These are phyloP conservation scores for Rhopilema esculentum DNA, from an alignment of 30 jellyfish, hydroid and myxozoan genomes.

Conservation along the genomic window DNA sequence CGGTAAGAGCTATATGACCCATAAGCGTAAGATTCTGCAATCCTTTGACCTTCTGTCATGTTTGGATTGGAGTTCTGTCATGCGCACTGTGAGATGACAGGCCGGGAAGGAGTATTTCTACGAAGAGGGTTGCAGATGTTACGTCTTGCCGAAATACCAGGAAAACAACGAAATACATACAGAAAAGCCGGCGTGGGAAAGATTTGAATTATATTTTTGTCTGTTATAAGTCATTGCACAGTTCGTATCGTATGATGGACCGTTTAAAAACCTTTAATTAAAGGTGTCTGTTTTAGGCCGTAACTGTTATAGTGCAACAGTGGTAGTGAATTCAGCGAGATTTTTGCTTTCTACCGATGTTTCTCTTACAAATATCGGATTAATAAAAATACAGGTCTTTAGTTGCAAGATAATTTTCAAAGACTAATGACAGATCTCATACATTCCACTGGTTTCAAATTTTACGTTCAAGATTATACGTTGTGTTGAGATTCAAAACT, in stretches of 20 bases:
- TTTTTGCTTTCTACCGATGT: no score
- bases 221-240: neutral
- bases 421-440: neutral
- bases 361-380: neutral
- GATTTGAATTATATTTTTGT: neutral
- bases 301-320: neutral
- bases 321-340: neutral
- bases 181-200: neutral
- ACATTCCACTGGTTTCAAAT: neutral
- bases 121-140: neutral
- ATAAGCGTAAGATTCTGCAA: neutral
- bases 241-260: neutral
- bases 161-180: neutral
- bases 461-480: neutral
- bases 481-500: neutral
- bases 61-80: slow-evolving; percentile 1
- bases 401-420: neutral
- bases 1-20: no score
- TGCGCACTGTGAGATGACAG: slow-evolving; percentile 11
- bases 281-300: neutral
- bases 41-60: neutral
- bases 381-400: neutral
- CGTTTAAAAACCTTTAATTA: no score
- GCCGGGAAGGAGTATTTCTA: neutral
- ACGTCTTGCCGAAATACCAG: neutral